Evolutionary conservation across 1,140 invertebrate genomes (phyloP).

Genomic region (Polyergus mexicanus): DNA sequence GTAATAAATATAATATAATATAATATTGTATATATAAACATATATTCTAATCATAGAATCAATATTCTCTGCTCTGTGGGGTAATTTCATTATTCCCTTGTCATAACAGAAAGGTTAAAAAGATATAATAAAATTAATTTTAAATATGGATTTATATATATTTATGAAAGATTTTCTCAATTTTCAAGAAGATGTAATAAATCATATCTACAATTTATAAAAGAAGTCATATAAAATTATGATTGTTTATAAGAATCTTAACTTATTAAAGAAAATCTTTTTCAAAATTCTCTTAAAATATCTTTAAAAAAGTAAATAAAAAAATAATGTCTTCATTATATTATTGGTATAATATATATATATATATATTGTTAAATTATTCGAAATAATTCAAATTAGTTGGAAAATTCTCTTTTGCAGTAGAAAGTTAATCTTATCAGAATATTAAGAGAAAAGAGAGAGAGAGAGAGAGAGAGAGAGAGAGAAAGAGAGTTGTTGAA

Average conservation of each 20-base stretch:
- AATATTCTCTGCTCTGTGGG: neutral
- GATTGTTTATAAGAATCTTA: neutral
- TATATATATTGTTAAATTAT: neutral
- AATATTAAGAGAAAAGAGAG: neutral
- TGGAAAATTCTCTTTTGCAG: neutral
- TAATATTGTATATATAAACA: neutral
- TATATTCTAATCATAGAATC: slow-evolving; percentile 7
- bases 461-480: neutral
- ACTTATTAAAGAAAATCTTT: too few relatives aligned
- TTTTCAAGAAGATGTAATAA: neutral
- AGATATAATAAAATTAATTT: neutral
- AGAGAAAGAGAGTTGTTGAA: neutral
- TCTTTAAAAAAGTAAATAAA: neutral
- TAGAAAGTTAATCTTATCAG: neutral
- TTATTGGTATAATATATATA: too few relatives aligned
- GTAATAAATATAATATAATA: slow-evolving; percentile 17
- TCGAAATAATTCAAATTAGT: slow-evolving; percentile 11
- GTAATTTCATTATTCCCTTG: slow-evolving; percentile 24
- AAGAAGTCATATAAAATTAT: neutral
- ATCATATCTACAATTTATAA: neutral
- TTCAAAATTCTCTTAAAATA: neutral
- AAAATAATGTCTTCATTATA: neutral
- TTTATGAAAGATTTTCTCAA: neutral
- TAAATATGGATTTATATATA: neutral
- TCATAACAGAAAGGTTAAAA: slow-evolving; percentile 6